Evolutionary conservation across 2,113 vertebrate genomes (phyloP), one percentile per base, ranked within the genome.

Genomic region (Entomyzon cyanotis): DNA sequence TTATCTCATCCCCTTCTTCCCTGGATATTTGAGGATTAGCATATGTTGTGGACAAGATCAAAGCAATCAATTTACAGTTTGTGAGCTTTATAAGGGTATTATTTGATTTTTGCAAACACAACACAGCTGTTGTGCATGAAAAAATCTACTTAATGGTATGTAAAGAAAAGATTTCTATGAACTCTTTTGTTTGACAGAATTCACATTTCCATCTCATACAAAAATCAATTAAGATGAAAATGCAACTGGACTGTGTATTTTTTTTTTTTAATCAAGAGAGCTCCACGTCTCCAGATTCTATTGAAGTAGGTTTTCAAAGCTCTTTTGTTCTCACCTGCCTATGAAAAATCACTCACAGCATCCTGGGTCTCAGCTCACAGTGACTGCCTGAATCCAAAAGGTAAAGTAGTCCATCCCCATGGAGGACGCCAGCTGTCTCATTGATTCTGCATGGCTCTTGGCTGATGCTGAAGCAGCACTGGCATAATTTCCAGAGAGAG

Each of bases 301-400:
- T 97, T 98, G 97, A 98, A 97, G 95, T 94, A 85, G 94, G 84
- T 96, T 98, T 97, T 97, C 97, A 98, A 97, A 98, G 97, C 96
- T 75, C 96, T 97, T 97, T 98, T 98, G 96, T 98, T 97, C 95
- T 98, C 97, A 98, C 97, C 96, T 98, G 97, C 96, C 97, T 97
- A 97, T 78, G 78, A 98, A 98, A 98, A 98, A 97, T 98, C 97
- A 98, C 97, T 98, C 95, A 78, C 59, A 35, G 96, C 95, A 95
- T 97, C 96, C 97, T 96, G 95, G 93, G 97, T 97, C 96, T 96
- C 86, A 76, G 95, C 89, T 96, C 89, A 85, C 55, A 18, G 91
- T 79, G 95, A 78, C 94, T 78, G 96, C 93, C 95, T 98, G 97
- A 94, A 98, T 98, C 97, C 96, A 96, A 98, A 97, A 98, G 97